Base-by-base conservation (phyloP, 2,888 invertebrate species). In the Mythimna vitellina region DNA sequence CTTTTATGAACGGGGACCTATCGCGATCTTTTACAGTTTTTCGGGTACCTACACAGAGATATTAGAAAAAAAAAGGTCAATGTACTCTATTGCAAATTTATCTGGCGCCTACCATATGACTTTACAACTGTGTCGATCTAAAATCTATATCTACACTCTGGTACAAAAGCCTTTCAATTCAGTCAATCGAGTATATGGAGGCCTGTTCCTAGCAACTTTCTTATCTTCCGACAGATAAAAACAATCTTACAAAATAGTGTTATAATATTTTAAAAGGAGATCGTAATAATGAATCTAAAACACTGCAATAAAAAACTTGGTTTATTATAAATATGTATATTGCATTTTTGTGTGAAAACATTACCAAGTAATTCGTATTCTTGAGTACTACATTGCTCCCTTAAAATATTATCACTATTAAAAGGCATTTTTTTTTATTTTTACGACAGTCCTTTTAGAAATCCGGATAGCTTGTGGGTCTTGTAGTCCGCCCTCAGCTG, bases 401-500 rank as follows among this genome's bases (percentile, higher is more conserved):
- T 20, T n/a, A 17, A 22, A 57, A 32, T 17, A 38, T n/a, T 9
- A 12, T 22, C 1, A n/a, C 22, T 17, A 42, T 25, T 32, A 20
- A 10, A 9, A 57, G 74, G 20, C 32, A 35, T 35, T 35, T 35
- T 58, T 14, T 38, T 10, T 29, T n/a, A 53, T 60, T 64, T 49
- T 88, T 93, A 95, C 68, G 97, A 95, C 58, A 97, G 93, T 69
- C 97, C 97, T 88, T 97, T 97, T 56, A 97, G 93, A 87, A 96
- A 97, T 82, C 95, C 97, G 32, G 97, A 97, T 79, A 98, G 96
- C 91, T 98, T 98, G 89, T 99, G 98, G 64, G 97, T 98, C 93
- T 99, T 99, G 96, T 98, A 99, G 95, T 99, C 99, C 7, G 98
- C 98, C 74, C 99, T 97, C 42, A 99, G 97, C 93, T 99, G 99